Evolutionary conservation across 2,797 vertebrate genomes (phyloP), one percentile per base, ranked within the genome.

Genomic region (Eupleurogrammus muticus): DNA sequence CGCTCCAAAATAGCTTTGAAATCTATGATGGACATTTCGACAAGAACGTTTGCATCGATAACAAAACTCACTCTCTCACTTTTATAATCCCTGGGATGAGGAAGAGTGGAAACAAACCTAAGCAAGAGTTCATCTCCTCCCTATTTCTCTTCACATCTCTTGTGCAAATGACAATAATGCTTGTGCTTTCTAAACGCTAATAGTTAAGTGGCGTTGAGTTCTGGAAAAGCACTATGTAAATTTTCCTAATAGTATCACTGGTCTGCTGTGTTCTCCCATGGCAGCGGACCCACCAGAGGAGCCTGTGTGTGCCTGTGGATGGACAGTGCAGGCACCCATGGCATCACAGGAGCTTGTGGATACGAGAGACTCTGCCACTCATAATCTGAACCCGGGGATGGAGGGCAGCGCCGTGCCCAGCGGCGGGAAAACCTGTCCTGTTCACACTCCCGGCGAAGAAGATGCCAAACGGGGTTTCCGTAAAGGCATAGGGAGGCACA

Each of bases 401-500:
- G 95, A 95, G 83, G 88, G 91, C 24, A 90, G 68, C 24, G 73
- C 80, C 74, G 93, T 46, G 87, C 93, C 88, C 72, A 89, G 5
- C 70, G 82, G 70, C 53, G 90, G 36, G 20, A 91, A 90, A 85
- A 91, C 51, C n/a, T 95, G 93, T 86, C 95, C 84, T 24, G 94
- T 82, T 78, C 91, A 83, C 94, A 94, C 81, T 84, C 92, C 84
- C 28, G 74, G 71, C 67, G 91, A 90, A 79, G 90, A 95, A 71
- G 90, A 93, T 40, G 81, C 79, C 14, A 97, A 96, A 84, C 90
- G 84, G 63, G 94, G 95, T 56, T 92, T 97, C 79, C 95, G 96
- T 5, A 99, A 97, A 86, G 93, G 95, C 50, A 52, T 96, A 7
- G 95, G 95, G 62, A 95, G 96, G 61, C 96, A 97, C 54, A 95